Conservation (phyloP, 2,888 invertebrate genomes). For the Scrobipalpa atriplicella region DNA sequence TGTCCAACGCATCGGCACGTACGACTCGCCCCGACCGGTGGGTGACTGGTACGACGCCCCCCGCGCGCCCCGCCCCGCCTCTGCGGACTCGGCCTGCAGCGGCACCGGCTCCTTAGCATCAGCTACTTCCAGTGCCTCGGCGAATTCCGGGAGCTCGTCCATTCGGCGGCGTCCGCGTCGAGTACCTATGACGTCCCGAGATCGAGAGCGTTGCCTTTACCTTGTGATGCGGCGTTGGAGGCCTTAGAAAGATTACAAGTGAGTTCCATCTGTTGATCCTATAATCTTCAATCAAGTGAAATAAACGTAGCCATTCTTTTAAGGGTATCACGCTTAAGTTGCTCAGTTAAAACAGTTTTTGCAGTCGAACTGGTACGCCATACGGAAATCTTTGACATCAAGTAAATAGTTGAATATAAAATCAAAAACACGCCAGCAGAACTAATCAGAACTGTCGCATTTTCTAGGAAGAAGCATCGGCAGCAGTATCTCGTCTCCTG, state of each 20-base stretch:
- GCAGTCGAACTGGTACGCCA: too few species aligned
- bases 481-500: slow-evolving; percentile 87
- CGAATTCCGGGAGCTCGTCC: slow-evolving; percentile 77
- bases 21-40: slow-evolving; percentile 81
- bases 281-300: too few species aligned
- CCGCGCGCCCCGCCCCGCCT: slow-evolving; percentile 75
- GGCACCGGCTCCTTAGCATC: slow-evolving; percentile 78
- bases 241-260: slow-evolving; percentile 77
- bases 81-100: slow-evolving; percentile 83
- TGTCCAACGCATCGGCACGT: slow-evolving; percentile 86
- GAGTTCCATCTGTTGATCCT: slow-evolving; percentile 60
- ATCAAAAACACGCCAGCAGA: not conserved
- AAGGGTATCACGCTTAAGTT: too few species aligned
- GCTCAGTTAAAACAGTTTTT: too few species aligned
- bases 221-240: slow-evolving; percentile 77
- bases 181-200: slow-evolving; percentile 78
- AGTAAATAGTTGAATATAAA: too few species aligned
- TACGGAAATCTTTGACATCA: too few species aligned
- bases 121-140: slow-evolving; percentile 75
- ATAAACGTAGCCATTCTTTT: too few species aligned
- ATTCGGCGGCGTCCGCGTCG: slow-evolving; percentile 72
- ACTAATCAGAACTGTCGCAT: not conserved
- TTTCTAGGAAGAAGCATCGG: slow-evolving; percentile 87
- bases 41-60: slow-evolving; percentile 78
- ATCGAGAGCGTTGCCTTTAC: slow-evolving; percentile 72